Conservation (phyloP, 2,797 vertebrate genomes). For the Otolemur crassicaudatus region DNA sequence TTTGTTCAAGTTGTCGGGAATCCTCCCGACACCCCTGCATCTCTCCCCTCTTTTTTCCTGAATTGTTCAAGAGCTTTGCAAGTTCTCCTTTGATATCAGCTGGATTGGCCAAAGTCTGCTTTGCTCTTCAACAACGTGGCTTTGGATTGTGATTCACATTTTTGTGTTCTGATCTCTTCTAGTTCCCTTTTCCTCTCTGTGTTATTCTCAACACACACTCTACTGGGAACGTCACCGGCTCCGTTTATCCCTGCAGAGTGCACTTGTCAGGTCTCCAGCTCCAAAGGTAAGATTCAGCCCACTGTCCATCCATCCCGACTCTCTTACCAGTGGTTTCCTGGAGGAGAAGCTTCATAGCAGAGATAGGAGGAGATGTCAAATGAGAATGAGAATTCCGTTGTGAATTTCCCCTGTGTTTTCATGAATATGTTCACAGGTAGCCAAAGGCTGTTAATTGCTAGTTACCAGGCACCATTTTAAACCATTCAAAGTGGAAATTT, state of each 20-base stretch:
- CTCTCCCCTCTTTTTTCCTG: not conserved
- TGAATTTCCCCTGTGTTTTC: not conserved
- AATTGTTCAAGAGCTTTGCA: not conserved
- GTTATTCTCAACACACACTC: not conserved
- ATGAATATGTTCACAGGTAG: not conserved
- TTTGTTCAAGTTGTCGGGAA: not conserved
- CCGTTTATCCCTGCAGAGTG: not conserved
- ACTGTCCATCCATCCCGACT: rapidly evolving
- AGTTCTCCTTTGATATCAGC: not conserved
- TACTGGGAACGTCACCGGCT: too few relatives aligned
- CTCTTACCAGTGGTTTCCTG: not conserved
- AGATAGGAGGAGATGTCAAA: too few relatives aligned
- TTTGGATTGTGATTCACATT: not conserved
- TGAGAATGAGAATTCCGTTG: not conserved
- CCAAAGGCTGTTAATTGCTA: not conserved
- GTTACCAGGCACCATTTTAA: not conserved
- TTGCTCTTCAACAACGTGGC: not conserved
- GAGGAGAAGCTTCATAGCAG: not conserved
- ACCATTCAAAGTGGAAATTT: not conserved
- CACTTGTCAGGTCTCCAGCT: not conserved
- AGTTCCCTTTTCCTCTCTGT: not conserved
- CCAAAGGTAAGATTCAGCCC: too few relatives aligned
- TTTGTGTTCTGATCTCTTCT: not conserved
- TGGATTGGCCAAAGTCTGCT: not conserved
- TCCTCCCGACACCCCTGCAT: not conserved